Evolutionary conservation across 2,797 vertebrate genomes (phyloP).

Genomic region (Rachycentron canadum): DNA sequence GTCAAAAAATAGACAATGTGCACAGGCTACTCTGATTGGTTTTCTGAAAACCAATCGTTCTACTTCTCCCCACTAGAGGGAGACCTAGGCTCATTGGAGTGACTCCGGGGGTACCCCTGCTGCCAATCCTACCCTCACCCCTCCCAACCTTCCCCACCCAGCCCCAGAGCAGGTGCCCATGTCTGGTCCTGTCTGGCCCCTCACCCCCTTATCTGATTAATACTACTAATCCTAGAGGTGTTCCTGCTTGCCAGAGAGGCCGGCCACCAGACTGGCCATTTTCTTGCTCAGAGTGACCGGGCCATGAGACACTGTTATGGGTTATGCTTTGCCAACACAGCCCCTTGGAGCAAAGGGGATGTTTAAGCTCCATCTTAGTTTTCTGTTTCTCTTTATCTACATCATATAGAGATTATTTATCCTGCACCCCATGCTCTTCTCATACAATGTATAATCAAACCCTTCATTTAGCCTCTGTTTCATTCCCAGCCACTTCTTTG

Average conservation of each 20-base stretch:
- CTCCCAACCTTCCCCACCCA: constrained; percentile 52
- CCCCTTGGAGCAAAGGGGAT: constrained; percentile 62
- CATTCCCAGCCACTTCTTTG: constrained; percentile 73
- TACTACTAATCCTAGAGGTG: constrained; percentile 92
- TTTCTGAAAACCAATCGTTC: constrained; percentile 19
- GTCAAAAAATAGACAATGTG: background rate
- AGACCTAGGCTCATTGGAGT: constrained; percentile 84
- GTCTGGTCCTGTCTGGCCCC: constrained; percentile 81
- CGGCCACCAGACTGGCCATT: constrained; percentile 83
- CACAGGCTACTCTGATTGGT: background rate
- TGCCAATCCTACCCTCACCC: constrained; percentile 33
- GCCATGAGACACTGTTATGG: constrained; percentile 69
- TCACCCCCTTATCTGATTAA: constrained; percentile 91
- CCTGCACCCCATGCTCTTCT: background rate
- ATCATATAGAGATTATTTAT: constrained; percentile 21
- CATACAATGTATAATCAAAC: background rate
- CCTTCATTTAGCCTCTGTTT: constrained; percentile 32
- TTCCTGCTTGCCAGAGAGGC: constrained; percentile 87
- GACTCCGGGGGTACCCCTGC: constrained; percentile 59
- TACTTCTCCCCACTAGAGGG: constrained; percentile 90
- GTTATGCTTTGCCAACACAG: constrained; percentile 72
- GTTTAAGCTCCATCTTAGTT: constrained; percentile 80
- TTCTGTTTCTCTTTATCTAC: constrained; percentile 38
- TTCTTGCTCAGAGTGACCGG: constrained; percentile 78
- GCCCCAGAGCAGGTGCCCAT: constrained; percentile 83